Evolutionary conservation across 1,140 invertebrate genomes (phyloP), one percentile per base, ranked within the genome.

Genomic region (Piezodorus guildinii): DNA sequence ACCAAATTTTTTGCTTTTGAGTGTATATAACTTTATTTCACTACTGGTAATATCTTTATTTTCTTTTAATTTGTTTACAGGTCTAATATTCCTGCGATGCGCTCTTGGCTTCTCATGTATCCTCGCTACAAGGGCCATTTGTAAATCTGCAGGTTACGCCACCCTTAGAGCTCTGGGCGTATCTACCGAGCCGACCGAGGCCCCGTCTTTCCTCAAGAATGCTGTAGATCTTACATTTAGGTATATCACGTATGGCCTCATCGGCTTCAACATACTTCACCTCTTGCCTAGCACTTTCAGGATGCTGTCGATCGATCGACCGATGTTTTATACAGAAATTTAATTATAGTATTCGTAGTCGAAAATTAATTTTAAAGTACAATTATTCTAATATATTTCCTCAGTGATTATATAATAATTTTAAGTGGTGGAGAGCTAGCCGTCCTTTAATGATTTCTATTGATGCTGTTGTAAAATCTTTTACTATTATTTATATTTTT

Each of bases 261-360:
- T 91, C 58, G 89, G 88, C 16, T 80, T 90, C 72, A 84, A 84
- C 73, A 85, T 85, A 3, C 78, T 86, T 8, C 90, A 85, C 75
- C 70, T 88, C n/a, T 77, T 89, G 66, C 91, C 91, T 5, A 82
- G 83, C 68, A 77, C 90, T 6, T 94, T 94, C 74, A 77, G 81
- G 51, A 74, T 85, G 60, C 73, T 93, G 27, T 80, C 79, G 56
- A 89, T 94, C 65, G 87, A 89, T 73, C 74, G 90, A 70, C 83
- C 84, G 0, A 86, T 87, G 3, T 91, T 90, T 77, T 91, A 88
- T 70, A 90, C 87, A 5, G 90, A 93, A 80, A 82, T 92, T 66
- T 91, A 78, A 78, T 56, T 6, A 39, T 10, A 39, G 2, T 12
- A 10, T 8, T 10, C 12, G 12, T 39, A 6, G 34, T 39, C 12